Conservation (phyloP, 1,140 invertebrate species). For the Hypothenemus hampei region DNA sequence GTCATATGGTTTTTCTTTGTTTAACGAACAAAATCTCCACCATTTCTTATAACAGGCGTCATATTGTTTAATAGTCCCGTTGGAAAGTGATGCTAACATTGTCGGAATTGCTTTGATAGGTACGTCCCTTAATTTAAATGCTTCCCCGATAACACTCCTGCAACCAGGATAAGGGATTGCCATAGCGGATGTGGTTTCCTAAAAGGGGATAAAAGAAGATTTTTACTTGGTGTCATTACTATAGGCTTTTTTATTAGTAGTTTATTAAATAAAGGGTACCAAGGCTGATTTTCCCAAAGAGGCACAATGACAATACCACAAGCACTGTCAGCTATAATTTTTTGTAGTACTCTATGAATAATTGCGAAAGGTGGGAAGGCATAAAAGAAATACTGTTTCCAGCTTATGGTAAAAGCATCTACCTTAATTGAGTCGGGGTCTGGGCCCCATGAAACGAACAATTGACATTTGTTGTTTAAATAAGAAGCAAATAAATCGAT, state of each 20-base stretch:
- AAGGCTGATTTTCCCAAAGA: not conserved
- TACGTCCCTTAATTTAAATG: not conserved
- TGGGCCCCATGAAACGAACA: too few species aligned
- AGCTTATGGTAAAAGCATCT: too few species aligned
- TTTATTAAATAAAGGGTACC: not conserved
- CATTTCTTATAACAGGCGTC: not conserved
- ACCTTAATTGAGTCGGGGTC: too few species aligned
- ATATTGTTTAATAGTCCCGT: not conserved
- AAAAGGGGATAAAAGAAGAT: not conserved
- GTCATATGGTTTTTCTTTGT: not conserved
- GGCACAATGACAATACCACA: not conserved
- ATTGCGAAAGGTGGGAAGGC: too few species aligned
- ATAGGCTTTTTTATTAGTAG: not conserved
- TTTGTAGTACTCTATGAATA: too few species aligned
- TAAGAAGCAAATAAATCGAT: too few species aligned
- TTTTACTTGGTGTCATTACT: not conserved
- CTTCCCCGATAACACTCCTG: constrained; percentile 11
- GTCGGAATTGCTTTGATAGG: not conserved
- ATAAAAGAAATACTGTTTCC: too few species aligned
- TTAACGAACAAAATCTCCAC: not conserved
- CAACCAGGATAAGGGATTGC: constrained; percentile 5
- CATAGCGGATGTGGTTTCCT: not conserved
- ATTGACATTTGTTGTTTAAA: too few species aligned
- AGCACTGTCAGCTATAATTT: not conserved
- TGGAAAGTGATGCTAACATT: not conserved